Conservation (phyloP, 2,113 vertebrate genomes). For the Oreocharis arfaki region DNA sequence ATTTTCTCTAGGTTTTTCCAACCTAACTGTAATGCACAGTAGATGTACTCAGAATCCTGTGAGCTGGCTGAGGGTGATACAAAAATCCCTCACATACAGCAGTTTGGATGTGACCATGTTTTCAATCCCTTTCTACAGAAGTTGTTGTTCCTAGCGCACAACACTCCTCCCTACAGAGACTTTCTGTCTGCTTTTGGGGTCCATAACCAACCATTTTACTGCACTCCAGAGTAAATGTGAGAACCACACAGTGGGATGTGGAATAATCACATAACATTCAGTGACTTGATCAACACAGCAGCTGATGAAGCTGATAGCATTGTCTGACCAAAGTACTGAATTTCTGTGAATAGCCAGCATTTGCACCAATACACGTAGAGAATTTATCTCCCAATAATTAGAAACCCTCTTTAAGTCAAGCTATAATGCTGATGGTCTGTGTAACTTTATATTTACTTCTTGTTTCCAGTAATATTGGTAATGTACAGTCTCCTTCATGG, state of each 20-base stretch:
- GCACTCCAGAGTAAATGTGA: not conserved
- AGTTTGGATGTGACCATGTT: not conserved
- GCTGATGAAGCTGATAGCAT: not conserved
- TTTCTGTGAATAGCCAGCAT: not conserved
- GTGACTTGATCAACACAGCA: not conserved
- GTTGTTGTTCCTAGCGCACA: not conserved
- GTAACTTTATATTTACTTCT: not conserved
- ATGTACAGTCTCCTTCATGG: not conserved
- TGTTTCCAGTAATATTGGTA: not conserved
- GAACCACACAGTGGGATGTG: fast-evolving
- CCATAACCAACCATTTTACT: not conserved
- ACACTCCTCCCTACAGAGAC: not conserved
- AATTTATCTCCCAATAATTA: not conserved
- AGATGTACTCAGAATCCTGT: not conserved
- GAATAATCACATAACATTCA: not conserved
- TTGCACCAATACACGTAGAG: not conserved
- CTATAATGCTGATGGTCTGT: not conserved
- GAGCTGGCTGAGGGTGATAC: not conserved
- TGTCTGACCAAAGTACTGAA: not conserved
- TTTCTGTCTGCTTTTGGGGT: not conserved
- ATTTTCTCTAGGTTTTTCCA: not conserved
- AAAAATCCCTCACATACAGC: not conserved
- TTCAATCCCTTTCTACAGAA: not conserved
- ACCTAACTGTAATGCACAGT: not conserved
- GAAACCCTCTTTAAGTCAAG: not conserved